Conservation (phyloP, 2,113 vertebrate genomes). For the Gymnobelideus leadbeateri region DNA sequence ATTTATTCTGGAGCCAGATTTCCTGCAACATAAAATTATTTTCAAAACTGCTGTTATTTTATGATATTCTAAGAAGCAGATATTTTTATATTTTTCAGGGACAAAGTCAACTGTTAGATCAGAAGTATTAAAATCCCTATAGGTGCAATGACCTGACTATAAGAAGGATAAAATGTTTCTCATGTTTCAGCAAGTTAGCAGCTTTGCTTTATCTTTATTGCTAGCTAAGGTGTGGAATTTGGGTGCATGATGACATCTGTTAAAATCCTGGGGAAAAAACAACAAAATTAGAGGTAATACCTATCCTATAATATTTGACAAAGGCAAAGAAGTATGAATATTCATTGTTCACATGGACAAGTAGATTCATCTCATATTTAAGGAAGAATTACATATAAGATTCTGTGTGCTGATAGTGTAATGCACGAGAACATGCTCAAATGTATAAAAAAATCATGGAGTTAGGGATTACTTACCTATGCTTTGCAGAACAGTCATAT, state of each 20-base stretch:
- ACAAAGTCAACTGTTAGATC: conserved; percentile 26
- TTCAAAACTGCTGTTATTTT: conserved; percentile 68
- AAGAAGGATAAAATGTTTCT: not conserved
- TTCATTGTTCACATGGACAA: not conserved
- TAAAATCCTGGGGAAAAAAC: not conserved
- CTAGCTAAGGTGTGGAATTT: not conserved
- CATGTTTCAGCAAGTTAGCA: not conserved
- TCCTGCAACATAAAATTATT: conserved; percentile 72
- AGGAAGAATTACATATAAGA: not conserved
- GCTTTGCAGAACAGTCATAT: not conserved
- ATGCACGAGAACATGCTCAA: not conserved
- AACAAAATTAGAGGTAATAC: not conserved
- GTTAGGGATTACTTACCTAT: not conserved
- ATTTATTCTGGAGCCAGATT: conserved; percentile 68
- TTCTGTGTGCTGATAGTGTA: not conserved
- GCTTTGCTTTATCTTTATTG: not conserved
- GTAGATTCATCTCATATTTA: not conserved
- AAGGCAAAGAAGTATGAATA: not conserved
- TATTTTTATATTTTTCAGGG: conserved; percentile 56
- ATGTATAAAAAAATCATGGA: not conserved
- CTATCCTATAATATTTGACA: not conserved
- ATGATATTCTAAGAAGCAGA: not conserved
- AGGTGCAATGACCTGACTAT: not conserved
- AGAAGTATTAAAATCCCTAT: conserved; percentile 47
- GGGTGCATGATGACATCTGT: not conserved